phyloP scores from a whole-genome alignment of 1,140 invertebrate species.

The Pogonognathellus flavescens region DNA sequence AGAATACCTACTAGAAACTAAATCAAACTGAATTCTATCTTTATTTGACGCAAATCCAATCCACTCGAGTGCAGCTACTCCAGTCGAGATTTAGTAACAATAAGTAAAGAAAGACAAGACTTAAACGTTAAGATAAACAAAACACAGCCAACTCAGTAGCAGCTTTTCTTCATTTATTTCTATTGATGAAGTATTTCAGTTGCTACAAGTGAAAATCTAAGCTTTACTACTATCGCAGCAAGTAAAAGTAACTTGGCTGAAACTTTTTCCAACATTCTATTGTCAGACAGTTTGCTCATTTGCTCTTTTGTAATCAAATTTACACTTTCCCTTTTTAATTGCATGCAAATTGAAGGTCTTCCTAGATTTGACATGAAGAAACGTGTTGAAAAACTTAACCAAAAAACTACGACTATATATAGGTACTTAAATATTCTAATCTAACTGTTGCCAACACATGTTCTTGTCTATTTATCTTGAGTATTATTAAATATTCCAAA shows the following conservation, averaged over 20 bases:
- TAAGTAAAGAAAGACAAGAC: conserved; percentile 21
- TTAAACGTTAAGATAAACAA: conserved; percentile 35
- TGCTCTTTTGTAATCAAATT: conserved; percentile 41
- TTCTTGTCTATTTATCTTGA: neutral
- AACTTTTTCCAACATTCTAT: neutral
- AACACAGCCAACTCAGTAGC: neutral
- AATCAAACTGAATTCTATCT: neutral
- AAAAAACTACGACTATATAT: neutral
- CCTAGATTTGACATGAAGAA: neutral
- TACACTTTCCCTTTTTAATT: conserved; percentile 42
- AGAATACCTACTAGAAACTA: neutral
- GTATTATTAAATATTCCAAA: no score
- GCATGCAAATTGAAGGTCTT: conserved; percentile 21
- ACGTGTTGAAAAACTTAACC: neutral
- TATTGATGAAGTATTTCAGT: neutral
- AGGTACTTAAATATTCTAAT: neutral
- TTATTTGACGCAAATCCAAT: neutral
- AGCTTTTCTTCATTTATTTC: neutral
- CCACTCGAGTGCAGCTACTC: neutral
- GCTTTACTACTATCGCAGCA: neutral
- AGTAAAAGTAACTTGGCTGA: neutral
- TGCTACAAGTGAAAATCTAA: neutral
- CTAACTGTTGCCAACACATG: neutral
- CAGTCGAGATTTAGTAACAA: neutral
- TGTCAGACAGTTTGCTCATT: conserved; percentile 5